These are phyloP conservation scores for Orthonychiurus folsomi DNA, from an alignment of 2,888 invertebrate genomes.

Conservation along the genomic window DNA sequence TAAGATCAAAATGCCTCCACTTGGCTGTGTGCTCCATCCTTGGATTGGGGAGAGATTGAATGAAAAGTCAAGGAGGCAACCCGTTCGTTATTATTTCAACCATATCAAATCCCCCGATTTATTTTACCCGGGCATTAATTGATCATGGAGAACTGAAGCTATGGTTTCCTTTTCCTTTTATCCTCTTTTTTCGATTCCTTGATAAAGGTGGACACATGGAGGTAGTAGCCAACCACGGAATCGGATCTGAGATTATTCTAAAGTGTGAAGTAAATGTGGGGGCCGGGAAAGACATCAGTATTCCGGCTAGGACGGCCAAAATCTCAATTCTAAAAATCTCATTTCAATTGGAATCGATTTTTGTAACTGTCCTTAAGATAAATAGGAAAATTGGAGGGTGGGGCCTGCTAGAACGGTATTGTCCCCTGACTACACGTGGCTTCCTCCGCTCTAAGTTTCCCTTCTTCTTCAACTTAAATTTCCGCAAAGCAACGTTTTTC, in stretches of 20 bases:
- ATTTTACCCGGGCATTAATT: slow-evolving; percentile 27
- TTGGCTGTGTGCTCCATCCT: neutral
- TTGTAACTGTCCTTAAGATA: neutral
- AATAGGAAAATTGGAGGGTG: neutral
- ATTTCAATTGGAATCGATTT: slow-evolving; percentile 1
- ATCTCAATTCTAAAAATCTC: neutral
- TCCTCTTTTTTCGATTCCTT: slow-evolving; percentile 4
- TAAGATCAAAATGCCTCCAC: neutral
- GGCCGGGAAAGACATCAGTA: no score
- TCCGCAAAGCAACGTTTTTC: slow-evolving; percentile 19
- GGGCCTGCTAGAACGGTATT: neutral
- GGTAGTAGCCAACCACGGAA: neutral
- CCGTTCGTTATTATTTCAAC: slow-evolving; percentile 15
- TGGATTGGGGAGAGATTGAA: neutral
- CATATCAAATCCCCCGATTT: slow-evolving; percentile 28
- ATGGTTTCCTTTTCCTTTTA: slow-evolving; percentile 19
- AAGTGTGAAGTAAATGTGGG: no score
- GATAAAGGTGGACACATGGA: neutral
- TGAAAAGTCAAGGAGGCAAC: neutral
- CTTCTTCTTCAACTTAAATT: slow-evolving; percentile 28
- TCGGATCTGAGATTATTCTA: no score
- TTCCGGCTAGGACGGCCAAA: neutral
- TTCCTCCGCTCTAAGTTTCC: no score
- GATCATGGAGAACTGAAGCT: slow-evolving; percentile 11
- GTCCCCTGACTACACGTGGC: neutral